Evolutionary conservation across 2,797 vertebrate species (phyloP).

Genomic region (Prunella strophiata): DNA sequence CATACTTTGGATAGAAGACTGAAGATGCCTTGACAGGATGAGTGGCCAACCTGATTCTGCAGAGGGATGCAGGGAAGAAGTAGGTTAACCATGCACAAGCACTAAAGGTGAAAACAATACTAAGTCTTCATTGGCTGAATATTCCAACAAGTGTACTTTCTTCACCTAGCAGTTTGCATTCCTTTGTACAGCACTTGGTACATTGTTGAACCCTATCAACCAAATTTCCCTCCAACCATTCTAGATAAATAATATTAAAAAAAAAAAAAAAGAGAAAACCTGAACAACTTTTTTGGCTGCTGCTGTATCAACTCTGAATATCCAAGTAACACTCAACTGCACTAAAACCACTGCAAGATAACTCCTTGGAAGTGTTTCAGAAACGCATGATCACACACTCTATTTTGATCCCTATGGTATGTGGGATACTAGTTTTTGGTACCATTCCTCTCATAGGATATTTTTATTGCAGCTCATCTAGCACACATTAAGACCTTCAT

Average conservation of each 20-base stretch:
- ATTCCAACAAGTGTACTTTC: not conserved
- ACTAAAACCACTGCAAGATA: not conserved
- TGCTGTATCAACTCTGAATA: not conserved
- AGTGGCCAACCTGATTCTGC: not conserved
- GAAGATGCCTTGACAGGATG: not conserved
- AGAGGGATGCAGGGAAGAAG: not conserved
- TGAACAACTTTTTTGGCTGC: not conserved
- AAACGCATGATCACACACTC: not conserved
- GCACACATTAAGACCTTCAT: not conserved
- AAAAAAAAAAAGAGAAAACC: not conserved
- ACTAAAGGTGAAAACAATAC: not conserved
- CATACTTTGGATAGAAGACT: not conserved
- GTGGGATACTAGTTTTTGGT: not conserved
- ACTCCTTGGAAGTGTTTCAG: constrained; percentile 13
- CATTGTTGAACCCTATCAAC: not conserved
- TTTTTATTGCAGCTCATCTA: not conserved
- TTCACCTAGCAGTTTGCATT: not conserved
- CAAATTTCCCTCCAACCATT: not conserved
- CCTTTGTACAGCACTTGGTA: not conserved
- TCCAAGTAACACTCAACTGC: not conserved
- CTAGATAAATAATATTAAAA: not conserved
- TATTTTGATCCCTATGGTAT: constrained; percentile 21
- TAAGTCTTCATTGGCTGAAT: not conserved
- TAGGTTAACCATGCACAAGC: not conserved
- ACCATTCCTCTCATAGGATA: not conserved